Percentiles rank a stretch among this genome's conserved stretches.
Evolutionary conservation across 1,140 invertebrate genomes (phyloP).

Genomic region (Solenopsis invicta): DNA sequence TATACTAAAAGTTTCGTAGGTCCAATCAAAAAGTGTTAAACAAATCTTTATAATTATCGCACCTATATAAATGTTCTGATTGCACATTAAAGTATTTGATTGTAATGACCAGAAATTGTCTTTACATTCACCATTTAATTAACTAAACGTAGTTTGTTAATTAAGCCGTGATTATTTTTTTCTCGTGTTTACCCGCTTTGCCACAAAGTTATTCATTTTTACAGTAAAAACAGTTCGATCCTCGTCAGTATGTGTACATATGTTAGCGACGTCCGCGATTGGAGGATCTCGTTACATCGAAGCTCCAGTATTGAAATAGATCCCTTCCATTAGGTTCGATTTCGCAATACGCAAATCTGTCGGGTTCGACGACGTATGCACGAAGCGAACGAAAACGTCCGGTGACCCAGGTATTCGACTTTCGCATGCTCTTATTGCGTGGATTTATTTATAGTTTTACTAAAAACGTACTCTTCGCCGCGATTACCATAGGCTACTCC

Average conservation of each 20-base stretch:
- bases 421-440: slow-evolving; percentile 68
- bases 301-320: neutral
- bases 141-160: too few species aligned
- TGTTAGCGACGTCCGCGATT: neutral
- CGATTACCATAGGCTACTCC: slow-evolving; percentile 72
- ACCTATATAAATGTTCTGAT: too few species aligned
- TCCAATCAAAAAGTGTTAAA: too few species aligned
- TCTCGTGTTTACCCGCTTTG: too few species aligned
- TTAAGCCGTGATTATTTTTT: too few species aligned
- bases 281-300: neutral
- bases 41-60: too few species aligned
- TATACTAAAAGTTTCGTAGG: too few species aligned
- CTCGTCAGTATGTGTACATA: neutral
- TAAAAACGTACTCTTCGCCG: slow-evolving; percentile 73
- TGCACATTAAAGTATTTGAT: too few species aligned
- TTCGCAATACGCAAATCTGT: neutral
- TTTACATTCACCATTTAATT: too few species aligned
- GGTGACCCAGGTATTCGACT: slow-evolving; percentile 72
- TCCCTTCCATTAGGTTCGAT: neutral
- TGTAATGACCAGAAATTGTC: too few species aligned
- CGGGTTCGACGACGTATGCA: slow-evolving; percentile 16
- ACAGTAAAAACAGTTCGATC: neutral
- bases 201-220: neutral
- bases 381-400: slow-evolving; percentile 66
- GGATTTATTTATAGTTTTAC: slow-evolving; percentile 78